Base-by-base conservation (phyloP, 2,888 invertebrate species). In the Perithous albicinctus region DNA sequence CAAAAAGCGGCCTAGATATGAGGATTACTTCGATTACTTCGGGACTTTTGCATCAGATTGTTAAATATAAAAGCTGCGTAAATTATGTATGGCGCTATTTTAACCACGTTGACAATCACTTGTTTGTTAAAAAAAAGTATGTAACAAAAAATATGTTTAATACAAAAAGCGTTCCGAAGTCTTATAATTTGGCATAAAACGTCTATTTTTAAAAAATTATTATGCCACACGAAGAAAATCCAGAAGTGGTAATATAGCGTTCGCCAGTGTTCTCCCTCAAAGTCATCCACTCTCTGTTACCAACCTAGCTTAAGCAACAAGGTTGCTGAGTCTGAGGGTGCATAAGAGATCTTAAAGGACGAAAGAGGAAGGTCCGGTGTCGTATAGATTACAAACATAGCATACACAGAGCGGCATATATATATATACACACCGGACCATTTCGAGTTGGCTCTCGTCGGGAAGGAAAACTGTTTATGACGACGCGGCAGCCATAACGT, bases 401-500 rank as follows among this genome's bases (percentile, higher is more conserved):
- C 41, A 56, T 20, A 35, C 56, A 29, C n/a, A n/a, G n/a, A n/a
- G 51, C 12, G 43, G 35, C 73, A 67, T 77, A 59, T 18, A 75
- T n/a, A n/a, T n/a, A n/a, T n/a, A n/a, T n/a, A n/a, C n/a, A n/a
- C 48, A 76, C n/a, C 64, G 78, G 43, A 61, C 75, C 82, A 75
- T 75, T 78, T 78, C 54, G 66, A 82, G 82, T 78, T 66, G 82
- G 78, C 74, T 75, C 74, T 75, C 82, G 48, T 82, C 69, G 82
- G 2, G 32, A 29, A 66, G 82, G 84, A 84, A 85, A 85, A 85
- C 83, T 85, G 82, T 84, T 84, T 85, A 84, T 83, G 85, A 85
- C 78, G 82, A 75, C 79, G 80, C 63, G 59, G 61, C 84, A 82
- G 82, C 82, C 82, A 83, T 85, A 84, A 85, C 80, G 74, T 79